phyloP scores from a whole-genome alignment of 2,113 vertebrate species.

The Balaenoptera acutorostrata region DNA sequence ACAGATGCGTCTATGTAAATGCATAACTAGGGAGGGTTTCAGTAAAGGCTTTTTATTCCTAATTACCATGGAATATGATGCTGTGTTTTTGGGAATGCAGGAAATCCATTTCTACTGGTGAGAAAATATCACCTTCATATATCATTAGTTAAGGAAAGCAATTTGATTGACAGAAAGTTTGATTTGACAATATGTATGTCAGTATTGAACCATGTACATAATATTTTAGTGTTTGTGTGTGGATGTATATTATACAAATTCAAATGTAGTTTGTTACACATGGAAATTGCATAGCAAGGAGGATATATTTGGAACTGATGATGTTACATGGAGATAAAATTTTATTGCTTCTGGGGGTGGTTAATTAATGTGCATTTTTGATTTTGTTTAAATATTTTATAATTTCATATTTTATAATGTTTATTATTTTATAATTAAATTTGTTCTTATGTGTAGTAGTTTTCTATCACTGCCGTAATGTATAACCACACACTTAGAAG shows the following conservation, averaged over 20 bases:
- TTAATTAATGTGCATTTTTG: neutral
- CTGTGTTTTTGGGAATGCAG: neutral
- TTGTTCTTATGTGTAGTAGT: neutral
- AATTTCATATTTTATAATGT: neutral
- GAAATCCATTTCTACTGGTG: neutral
- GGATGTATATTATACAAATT: no score
- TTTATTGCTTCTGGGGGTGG: neutral
- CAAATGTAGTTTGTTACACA: no score
- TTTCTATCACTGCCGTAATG: neutral
- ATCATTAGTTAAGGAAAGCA: neutral
- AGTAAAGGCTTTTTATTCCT: neutral
- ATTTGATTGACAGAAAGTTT: no score
- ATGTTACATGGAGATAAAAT: neutral
- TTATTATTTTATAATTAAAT: neutral
- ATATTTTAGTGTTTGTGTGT: no score
- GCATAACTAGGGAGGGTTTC: neutral
- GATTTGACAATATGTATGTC: no score
- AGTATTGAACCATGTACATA: no score
- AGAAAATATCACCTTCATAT: neutral
- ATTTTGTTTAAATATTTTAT: neutral
- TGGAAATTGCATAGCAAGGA: neutral
- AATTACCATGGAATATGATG: neutral
- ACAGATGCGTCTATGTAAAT: neutral
- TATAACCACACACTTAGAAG: neutral
- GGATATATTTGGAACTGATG: neutral